A percentile compares a stretch with the other conserved stretches of the same genome.
These are phyloP conservation scores for Sturmia bella DNA, from an alignment of 2,888 invertebrate species.

Conservation along the genomic window DNA sequence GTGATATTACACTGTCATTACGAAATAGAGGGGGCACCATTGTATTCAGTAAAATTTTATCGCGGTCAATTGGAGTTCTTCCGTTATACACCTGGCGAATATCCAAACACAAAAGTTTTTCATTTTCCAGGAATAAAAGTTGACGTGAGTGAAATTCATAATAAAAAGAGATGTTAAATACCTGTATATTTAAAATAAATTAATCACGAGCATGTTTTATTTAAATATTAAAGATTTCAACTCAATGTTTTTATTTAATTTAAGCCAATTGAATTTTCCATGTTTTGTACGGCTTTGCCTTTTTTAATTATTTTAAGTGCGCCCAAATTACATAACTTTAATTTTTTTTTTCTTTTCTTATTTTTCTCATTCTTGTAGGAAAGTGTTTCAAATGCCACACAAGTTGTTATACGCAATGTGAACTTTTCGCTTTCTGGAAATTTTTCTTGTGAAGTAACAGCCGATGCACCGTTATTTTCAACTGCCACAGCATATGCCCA, in stretches of 20 bases:
- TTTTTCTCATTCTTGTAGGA: slow-evolving; percentile 82
- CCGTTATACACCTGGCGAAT: slow-evolving; percentile 86
- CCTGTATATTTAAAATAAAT: not conserved
- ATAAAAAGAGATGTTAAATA: slow-evolving; percentile 57
- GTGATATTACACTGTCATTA: slow-evolving; percentile 85
- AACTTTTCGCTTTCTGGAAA: slow-evolving; percentile 87
- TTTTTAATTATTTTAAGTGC: slow-evolving; percentile 4
- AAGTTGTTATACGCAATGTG: slow-evolving; percentile 86
- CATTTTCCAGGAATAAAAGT: slow-evolving; percentile 86
- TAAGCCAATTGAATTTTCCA: no score
- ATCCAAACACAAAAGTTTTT: slow-evolving; percentile 86
- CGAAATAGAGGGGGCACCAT: slow-evolving; percentile 86
- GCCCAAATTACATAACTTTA: not conserved
- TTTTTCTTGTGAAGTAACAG: slow-evolving; percentile 88
- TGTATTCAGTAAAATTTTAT: slow-evolving; percentile 88
- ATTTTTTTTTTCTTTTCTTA: slow-evolving; percentile 34
- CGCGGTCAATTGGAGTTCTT: slow-evolving; percentile 87
- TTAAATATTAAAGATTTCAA: no score
- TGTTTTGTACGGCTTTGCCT: not conserved
- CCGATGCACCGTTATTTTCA: slow-evolving; percentile 87
- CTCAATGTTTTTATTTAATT: no score
- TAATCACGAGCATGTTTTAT: no score
- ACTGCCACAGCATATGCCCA: slow-evolving; percentile 85
- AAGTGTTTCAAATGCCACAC: slow-evolving; percentile 86
- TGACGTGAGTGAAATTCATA: slow-evolving; percentile 84